Conservation (phyloP, 1,140 invertebrate species). For the Saccostrea cuccullata region DNA sequence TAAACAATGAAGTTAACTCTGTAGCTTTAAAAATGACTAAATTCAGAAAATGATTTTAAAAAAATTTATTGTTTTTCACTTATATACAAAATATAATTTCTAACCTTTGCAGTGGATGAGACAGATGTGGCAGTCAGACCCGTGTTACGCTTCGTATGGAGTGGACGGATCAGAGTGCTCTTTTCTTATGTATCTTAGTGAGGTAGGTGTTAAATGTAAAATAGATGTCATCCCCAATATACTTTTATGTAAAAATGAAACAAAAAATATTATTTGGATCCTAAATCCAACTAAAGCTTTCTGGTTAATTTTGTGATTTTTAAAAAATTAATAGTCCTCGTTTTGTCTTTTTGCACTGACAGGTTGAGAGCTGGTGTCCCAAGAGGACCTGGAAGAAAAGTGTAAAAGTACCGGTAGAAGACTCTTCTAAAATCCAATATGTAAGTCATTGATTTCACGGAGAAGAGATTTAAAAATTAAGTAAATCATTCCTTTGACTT, state of each 20-base stretch:
- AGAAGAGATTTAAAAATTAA: no score
- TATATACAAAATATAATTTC: no score
- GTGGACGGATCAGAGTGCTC: conserved; percentile 78
- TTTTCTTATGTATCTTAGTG: conserved; percentile 78
- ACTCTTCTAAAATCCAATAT: conserved; percentile 53
- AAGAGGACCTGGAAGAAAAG: conserved; percentile 65
- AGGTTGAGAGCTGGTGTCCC: conserved; percentile 75
- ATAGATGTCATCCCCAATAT: no score
- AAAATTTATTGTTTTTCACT: no score
- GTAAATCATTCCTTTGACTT: no score
- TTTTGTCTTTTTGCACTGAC: background rate
- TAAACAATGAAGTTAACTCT: no score
- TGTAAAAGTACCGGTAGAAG: conserved; percentile 53
- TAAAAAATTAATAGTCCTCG: background rate
- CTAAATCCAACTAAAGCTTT: no score
- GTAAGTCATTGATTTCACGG: conserved; percentile 45
- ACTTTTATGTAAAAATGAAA: no score
- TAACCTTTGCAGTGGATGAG: conserved; percentile 75
- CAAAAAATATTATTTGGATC: no score
- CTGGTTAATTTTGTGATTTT: background rate
- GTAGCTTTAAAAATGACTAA: no score
- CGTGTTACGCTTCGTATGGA: conserved; percentile 76
- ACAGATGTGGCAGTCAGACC: conserved; percentile 77
- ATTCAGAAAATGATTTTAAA: no score
- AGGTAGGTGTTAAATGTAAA: conserved; percentile 65